Conservation (phyloP, 2,797 vertebrate genomes). For the Mallotus villosus region DNA sequence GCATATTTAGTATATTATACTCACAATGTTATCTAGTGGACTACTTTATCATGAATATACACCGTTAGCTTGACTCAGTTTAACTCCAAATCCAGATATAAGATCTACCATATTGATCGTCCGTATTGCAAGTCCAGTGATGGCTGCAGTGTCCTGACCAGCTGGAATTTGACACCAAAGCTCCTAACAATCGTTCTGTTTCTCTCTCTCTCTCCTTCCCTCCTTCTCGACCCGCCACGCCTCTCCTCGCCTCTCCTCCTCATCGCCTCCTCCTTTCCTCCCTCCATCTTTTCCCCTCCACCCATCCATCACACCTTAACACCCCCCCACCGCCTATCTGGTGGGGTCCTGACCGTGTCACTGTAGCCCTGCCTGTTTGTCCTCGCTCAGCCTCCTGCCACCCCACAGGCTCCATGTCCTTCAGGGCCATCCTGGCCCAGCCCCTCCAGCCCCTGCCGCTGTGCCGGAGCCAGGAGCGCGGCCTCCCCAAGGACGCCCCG, state of each 20-base stretch:
- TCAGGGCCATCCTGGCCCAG: constrained; percentile 84
- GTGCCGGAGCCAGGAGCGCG: constrained; percentile 68
- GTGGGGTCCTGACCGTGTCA: constrained; percentile 49
- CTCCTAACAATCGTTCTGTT: constrained; percentile 56
- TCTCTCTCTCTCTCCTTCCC: constrained; percentile 36
- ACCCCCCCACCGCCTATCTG: neutral
- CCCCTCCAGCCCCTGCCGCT: constrained; percentile 50
- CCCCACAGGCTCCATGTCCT: constrained; percentile 87
- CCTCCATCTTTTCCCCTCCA: constrained; percentile 60
- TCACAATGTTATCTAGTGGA: neutral
- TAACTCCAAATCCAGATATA: neutral
- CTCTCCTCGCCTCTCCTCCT: neutral
- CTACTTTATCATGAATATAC: neutral
- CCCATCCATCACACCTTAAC: constrained; percentile 7
- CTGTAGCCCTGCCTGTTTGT: constrained; percentile 95
- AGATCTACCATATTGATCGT: neutral
- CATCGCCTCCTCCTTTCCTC: constrained; percentile 18
- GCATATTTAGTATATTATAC: neutral
- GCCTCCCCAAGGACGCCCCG: constrained; percentile 62
- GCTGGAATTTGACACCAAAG: constrained; percentile 19
- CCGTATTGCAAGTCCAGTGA: constrained; percentile 11
- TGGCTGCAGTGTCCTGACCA: constrained; percentile 22
- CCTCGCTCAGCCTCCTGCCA: constrained; percentile 99
- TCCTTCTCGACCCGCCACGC: neutral
- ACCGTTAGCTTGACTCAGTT: neutral